A percentile compares a stretch with the other conserved stretches of the same genome.
phyloP scores from a whole-genome alignment of 2,888 invertebrate genomes.

The Formica aserva region DNA sequence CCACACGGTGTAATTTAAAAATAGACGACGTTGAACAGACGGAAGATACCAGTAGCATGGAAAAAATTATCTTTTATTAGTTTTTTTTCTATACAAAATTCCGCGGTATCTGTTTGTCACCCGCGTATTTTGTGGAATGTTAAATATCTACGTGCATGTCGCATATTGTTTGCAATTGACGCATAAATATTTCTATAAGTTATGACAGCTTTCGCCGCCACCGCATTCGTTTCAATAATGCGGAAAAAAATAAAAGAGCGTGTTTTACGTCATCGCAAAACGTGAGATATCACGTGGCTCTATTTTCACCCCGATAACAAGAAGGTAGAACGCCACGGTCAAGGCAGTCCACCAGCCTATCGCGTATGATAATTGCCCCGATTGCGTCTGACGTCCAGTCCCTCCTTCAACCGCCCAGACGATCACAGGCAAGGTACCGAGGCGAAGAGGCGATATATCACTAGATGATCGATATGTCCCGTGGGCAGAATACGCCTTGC shows the following conservation, averaged over 20 bases:
- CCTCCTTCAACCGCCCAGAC: conserved; percentile 30
- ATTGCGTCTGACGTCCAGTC: conserved; percentile 46
- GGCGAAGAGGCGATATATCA: conserved; percentile 44
- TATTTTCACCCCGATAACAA: conserved; percentile 13
- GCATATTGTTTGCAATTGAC: conserved; percentile 13
- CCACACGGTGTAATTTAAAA: neutral
- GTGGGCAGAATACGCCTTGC: conserved; percentile 19
- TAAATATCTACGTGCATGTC: conserved; percentile 7
- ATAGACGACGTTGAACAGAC: neutral
- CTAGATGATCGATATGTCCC: conserved; percentile 58
- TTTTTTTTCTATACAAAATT: conserved; percentile 6
- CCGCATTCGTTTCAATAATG: neutral
- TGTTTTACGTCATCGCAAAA: neutral
- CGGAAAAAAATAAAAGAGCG: neutral
- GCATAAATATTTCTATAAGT: neutral
- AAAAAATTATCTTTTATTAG: conserved; percentile 15
- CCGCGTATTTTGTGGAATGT: conserved; percentile 1
- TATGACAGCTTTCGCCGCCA: neutral
- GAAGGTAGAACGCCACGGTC: conserved; percentile 29
- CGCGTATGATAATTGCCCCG: conserved; percentile 49
- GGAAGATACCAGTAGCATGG: neutral
- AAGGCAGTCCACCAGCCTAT: conserved; percentile 23
- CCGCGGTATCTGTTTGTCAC: neutral
- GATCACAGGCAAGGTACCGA: conserved; percentile 23
- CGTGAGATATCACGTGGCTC: neutral